Evolutionary conservation across 2,113 vertebrate genomes (phyloP).

Genomic region (Psittacara wagleri): DNA sequence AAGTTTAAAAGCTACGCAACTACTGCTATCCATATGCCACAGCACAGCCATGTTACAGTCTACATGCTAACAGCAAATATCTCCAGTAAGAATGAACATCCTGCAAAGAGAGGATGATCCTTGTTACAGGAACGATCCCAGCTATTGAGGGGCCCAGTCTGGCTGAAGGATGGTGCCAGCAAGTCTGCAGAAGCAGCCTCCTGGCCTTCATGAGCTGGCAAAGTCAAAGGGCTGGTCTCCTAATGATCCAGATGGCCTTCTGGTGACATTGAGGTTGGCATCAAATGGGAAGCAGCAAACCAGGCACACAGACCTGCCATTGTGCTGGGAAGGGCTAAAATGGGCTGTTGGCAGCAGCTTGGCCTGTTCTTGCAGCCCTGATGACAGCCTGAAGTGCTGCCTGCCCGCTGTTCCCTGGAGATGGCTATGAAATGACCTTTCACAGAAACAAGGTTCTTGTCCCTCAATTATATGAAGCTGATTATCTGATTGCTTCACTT

Average conservation of each 20-base stretch:
- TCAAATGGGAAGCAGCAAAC: background rate
- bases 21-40: background rate
- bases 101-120: background rate
- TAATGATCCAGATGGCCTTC: conserved; percentile 25
- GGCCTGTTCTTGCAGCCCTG: background rate
- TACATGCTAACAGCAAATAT: background rate
- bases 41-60: background rate
- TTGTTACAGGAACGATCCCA: background rate
- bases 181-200: background rate
- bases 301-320: background rate
- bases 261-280: conserved; percentile 9
- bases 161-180: background rate
- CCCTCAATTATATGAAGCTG: background rate
- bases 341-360: background rate
- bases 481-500: background rate
- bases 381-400: background rate
- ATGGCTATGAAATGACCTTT: background rate
- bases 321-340: background rate
- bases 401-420: background rate
- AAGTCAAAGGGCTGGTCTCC: conserved; percentile 21
- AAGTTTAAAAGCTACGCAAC: background rate
- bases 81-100: background rate
- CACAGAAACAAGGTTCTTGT: background rate
- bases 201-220: background rate
- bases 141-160: background rate